Evolutionary conservation across 2,113 vertebrate genomes (phyloP).

Genomic region (Nycticryphes semicollaris): DNA sequence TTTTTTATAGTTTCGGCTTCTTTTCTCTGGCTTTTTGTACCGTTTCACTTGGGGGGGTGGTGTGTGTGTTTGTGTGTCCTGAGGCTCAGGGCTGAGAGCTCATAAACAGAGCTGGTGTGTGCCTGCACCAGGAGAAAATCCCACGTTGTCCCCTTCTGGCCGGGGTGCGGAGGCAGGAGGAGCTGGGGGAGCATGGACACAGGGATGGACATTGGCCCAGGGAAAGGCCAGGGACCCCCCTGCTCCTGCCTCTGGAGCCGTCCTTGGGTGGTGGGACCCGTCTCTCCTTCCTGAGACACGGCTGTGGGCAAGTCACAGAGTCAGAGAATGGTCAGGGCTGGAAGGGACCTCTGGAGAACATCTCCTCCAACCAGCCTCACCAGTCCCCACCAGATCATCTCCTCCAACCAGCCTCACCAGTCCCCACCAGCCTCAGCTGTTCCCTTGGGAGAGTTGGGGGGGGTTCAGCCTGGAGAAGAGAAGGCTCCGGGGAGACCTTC

Average conservation of each 20-base stretch:
- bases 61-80: too few relatives aligned
- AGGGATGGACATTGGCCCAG: not conserved
- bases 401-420: too few relatives aligned
- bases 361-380: too few relatives aligned
- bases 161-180: not conserved
- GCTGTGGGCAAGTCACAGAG: not conserved
- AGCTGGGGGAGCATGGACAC: too few relatives aligned
- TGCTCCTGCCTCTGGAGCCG: not conserved
- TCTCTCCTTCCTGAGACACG: not conserved
- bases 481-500: too few relatives aligned
- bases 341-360: too few relatives aligned
- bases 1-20: not conserved
- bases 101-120: not conserved
- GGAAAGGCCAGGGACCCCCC: not conserved
- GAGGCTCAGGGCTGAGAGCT: not conserved
- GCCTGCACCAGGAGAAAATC: not conserved
- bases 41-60: not conserved
- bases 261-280: too few relatives aligned
- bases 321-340: too few relatives aligned
- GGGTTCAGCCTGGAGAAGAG: not conserved
- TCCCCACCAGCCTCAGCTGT: not conserved
- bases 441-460: not conserved
- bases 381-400: too few relatives aligned
- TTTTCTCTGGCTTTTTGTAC: not conserved
- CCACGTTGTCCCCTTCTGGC: not conserved